Evolutionary conservation across 2,113 vertebrate genomes (phyloP).

Genomic region (Numida meleagris): DNA sequence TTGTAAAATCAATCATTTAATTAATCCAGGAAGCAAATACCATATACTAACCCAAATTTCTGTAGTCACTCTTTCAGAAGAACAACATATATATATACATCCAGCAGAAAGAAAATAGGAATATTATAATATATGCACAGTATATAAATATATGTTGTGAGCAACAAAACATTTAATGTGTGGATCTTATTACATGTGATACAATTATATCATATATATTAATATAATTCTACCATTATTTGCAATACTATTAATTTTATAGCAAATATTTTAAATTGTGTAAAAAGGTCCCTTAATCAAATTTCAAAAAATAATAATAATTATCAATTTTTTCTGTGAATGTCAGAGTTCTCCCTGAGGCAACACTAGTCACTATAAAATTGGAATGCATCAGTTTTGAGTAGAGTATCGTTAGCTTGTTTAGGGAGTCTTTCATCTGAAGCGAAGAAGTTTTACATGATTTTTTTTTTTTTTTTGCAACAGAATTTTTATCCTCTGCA

Average conservation of each 20-base stretch:
- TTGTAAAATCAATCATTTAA: neutral
- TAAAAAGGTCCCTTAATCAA: neutral
- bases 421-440: neutral
- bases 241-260: neutral
- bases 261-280: neutral
- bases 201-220: neutral
- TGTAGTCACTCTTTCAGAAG: neutral
- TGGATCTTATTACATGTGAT: neutral
- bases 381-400: neutral
- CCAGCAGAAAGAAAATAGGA: neutral
- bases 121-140: neutral
- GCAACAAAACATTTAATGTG: neutral
- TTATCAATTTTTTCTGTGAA: neutral
- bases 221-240: too few species aligned
- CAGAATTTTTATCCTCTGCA: too few species aligned
- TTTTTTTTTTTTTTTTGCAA: too few species aligned
- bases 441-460: too few species aligned
- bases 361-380: neutral
- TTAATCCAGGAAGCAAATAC: neutral
- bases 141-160: neutral
- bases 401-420: neutral
- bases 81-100: neutral
- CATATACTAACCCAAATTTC: neutral
- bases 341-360: neutral
- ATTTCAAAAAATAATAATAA: neutral